Conservation (phyloP, 2,113 vertebrate genomes). For the Electrona antarctica region DNA sequence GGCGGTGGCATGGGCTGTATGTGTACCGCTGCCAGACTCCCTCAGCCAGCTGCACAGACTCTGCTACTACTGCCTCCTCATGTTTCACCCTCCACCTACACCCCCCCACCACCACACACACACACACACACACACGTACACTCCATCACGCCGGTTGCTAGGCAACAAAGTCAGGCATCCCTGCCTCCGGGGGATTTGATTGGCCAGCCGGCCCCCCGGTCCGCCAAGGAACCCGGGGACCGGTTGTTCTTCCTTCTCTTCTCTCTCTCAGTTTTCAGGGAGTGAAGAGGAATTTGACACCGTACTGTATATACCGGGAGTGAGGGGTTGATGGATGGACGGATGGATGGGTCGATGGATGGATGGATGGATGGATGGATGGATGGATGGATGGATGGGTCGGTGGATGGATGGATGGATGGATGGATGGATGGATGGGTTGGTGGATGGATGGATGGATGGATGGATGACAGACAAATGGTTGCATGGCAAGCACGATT, state of each 20-base stretch:
- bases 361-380: neutral
- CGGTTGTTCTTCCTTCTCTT: slow-evolving; percentile 65
- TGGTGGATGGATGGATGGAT: neutral
- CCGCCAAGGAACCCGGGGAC: slow-evolving; percentile 61
- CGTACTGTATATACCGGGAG: no score
- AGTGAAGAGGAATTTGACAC: no score
- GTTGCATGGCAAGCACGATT: no score
- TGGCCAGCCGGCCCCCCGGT: slow-evolving; percentile 81
- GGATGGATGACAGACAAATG: no score
- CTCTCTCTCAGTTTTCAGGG: no score
- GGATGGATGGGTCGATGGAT: neutral
- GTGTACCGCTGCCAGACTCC: slow-evolving; percentile 85
- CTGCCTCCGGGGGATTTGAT: slow-evolving; percentile 77
- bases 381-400: no score
- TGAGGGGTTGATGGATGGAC: neutral
- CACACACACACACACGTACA: no score
- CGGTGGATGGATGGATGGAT: neutral
- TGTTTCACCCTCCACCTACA: slow-evolving; percentile 72
- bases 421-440: neutral
- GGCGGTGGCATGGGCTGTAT: slow-evolving; percentile 77
- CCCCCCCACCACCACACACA: slow-evolving; percentile 14
- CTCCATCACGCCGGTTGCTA: slow-evolving; percentile 80
- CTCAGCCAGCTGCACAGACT: slow-evolving; percentile 87
- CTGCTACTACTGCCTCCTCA: slow-evolving; percentile 70
- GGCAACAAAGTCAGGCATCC: slow-evolving; percentile 87